Evolutionary conservation across 2,797 vertebrate genomes (phyloP), one percentile per base, ranked within the genome.

Genomic region (Lycodopsis pacificus): DNA sequence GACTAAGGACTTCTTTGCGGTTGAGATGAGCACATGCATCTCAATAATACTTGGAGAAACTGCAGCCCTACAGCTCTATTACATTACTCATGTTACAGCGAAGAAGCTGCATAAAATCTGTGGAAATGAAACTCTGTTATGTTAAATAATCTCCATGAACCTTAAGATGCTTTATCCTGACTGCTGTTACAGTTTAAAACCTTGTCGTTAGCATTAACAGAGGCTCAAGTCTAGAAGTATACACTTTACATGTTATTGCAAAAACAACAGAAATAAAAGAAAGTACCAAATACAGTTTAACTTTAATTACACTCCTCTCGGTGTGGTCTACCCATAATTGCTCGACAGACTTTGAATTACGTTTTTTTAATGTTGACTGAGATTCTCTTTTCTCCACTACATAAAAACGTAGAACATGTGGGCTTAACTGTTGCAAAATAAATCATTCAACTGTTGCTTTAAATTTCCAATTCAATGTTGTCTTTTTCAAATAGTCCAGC

Each of bases 261-360:
- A 76, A 73, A 73, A 66, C 30, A 59, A 40, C 32, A 27, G 20
- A n/a, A 71, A 8, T 44, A 76, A 74, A 1, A 6, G 8, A 57
- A 54, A 51, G 54, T 56, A 51, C 53, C 59, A 61, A 73, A 76
- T 42, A 38, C 36, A 42, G 40, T 42, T 42, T 42, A 4, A 14
- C 14, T 42, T 42, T 32, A 32, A 32, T 32, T 32, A 5, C 30
- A 32, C 30, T 32, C 30, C 1, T 32, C 30, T 32, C 30, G 4
- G 30, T 32, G 30, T 32, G 5, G 5, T 32, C 30, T 5, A 32
- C 30, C 30, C 30, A 32, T 32, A 32, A 32, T 32, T 40, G 38
- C 30, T 5, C 30, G 30, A 32, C 30, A 1, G 30, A 32, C 30
- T 32, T 32, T 32, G 30, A 30, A 30, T 30, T 30, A 30, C 30